Evolutionary conservation across 2,888 invertebrate genomes (phyloP).

Genomic region (Leuctra nigra): DNA sequence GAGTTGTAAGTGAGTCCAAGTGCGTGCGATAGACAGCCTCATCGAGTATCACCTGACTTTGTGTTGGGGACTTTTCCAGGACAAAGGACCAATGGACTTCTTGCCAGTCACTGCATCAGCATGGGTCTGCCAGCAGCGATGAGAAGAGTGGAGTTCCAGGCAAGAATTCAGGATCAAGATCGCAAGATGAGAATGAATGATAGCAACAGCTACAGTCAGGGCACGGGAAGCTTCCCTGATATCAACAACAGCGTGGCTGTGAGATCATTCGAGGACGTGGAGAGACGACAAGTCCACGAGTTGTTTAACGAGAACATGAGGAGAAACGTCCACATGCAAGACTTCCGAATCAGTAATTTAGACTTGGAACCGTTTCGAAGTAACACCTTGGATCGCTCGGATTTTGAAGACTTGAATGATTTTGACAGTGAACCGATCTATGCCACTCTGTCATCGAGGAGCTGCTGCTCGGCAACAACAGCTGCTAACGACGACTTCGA

Average conservation of each 20-base stretch:
- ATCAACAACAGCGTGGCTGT: neutral
- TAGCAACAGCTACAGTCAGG: neutral
- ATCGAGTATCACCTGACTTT: too few relatives aligned
- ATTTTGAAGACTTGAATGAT: constrained; percentile 21
- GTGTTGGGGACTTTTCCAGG: constrained; percentile 3
- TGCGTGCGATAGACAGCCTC: too few relatives aligned
- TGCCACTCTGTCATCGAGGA: constrained; percentile 39
- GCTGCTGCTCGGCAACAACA: constrained; percentile 53
- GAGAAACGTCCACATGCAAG: neutral
- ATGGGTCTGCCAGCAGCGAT: constrained; percentile 5
- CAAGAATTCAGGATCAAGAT: neutral
- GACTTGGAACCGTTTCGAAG: constrained; percentile 9
- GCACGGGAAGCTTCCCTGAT: neutral
- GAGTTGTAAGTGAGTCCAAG: too few relatives aligned
- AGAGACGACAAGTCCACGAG: neutral
- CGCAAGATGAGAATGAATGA: neutral
- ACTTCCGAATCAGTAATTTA: neutral
- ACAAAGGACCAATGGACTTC: constrained; percentile 7
- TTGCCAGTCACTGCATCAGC: constrained; percentile 3
- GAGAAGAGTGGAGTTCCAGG: neutral
- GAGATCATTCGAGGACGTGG: neutral
- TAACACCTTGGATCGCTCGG: constrained; percentile 4
- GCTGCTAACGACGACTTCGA: constrained; percentile 59
- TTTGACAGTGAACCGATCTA: constrained; percentile 41
- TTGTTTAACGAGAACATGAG: neutral